Conservation (phyloP, 2,888 invertebrate species). For the Exephanes ischioxanthus region DNA sequence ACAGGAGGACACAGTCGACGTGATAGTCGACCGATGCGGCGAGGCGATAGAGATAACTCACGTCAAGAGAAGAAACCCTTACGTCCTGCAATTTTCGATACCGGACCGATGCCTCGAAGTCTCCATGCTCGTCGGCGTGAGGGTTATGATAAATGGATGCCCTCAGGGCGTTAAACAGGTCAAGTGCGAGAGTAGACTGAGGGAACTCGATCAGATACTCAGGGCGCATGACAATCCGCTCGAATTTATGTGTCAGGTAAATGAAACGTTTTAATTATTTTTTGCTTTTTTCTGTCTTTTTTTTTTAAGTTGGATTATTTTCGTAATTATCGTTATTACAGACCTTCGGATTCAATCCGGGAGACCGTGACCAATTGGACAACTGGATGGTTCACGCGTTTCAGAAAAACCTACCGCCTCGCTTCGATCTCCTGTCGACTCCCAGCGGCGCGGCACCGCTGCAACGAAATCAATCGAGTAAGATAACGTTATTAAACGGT, state of each 20-base stretch:
- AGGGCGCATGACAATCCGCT: conserved; percentile 92
- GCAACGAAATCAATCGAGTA: conserved; percentile 80
- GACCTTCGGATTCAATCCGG: conserved; percentile 92
- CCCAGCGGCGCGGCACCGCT: conserved; percentile 77
- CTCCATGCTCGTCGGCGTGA: conserved; percentile 92
- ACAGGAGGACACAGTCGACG: conserved; percentile 91
- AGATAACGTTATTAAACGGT: conserved; percentile 62
- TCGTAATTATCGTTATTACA: conserved; percentile 76
- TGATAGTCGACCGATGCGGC: conserved; percentile 93
- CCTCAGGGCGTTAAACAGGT: conserved; percentile 93
- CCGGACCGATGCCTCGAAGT: conserved; percentile 94
- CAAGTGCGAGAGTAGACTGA: conserved; percentile 94
- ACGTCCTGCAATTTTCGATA: conserved; percentile 93
- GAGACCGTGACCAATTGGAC: conserved; percentile 92
- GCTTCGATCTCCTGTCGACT: conserved; percentile 90
- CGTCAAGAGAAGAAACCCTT: conserved; percentile 93
- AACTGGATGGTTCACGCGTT: conserved; percentile 93
- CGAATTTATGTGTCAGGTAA: conserved; percentile 95
- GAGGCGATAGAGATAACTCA: conserved; percentile 91
- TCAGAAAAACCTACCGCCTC: conserved; percentile 94
- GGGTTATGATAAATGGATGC: conserved; percentile 93
- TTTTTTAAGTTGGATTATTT: conserved; percentile 24
- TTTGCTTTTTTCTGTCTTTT: not conserved
- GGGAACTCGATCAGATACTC: conserved; percentile 93
- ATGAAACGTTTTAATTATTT: conserved; percentile 1